Evolutionary conservation across 1,140 invertebrate genomes (phyloP).

Genomic region (Zaprionus ghesquierei): DNA sequence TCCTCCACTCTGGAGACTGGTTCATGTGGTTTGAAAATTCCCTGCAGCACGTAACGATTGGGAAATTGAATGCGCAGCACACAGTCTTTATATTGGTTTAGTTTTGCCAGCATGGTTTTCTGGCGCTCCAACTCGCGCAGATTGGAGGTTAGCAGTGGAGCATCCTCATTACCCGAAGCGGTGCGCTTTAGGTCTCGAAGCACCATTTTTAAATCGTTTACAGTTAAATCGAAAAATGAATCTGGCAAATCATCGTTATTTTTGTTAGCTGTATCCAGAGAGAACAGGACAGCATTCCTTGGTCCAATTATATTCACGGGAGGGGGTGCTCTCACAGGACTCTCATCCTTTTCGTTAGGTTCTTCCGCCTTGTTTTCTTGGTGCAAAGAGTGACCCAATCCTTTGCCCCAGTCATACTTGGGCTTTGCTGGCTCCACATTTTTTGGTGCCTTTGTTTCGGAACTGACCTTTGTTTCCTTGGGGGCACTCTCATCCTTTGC

Average conservation of each 20-base stretch:
- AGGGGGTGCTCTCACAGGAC: constrained; percentile 39
- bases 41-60: constrained; percentile 91
- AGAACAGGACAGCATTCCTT: constrained; percentile 88
- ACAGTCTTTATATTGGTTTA: constrained; percentile 88
- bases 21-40: constrained; percentile 88
- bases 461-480: neutral
- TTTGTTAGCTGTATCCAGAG: constrained; percentile 85
- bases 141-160: constrained; percentile 87
- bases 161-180: constrained; percentile 85
- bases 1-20: constrained; percentile 86
- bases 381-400: constrained; percentile 60
- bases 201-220: constrained; percentile 89
- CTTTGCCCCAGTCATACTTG: constrained; percentile 74
- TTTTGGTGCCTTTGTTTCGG: constrained; percentile 4
- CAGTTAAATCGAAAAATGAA: constrained; percentile 92
- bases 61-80: constrained; percentile 92
- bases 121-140: constrained; percentile 86
- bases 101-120: constrained; percentile 84
- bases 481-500: constrained; percentile 18
- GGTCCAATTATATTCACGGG: constrained; percentile 84
- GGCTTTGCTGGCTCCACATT: constrained; percentile 33
- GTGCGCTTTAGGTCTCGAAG: constrained; percentile 87
- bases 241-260: constrained; percentile 88
- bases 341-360: constrained; percentile 32
- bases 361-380: constrained; percentile 2